Evolutionary conservation across 1,140 invertebrate genomes (phyloP).

Genomic region (Calephelis nemesis): DNA sequence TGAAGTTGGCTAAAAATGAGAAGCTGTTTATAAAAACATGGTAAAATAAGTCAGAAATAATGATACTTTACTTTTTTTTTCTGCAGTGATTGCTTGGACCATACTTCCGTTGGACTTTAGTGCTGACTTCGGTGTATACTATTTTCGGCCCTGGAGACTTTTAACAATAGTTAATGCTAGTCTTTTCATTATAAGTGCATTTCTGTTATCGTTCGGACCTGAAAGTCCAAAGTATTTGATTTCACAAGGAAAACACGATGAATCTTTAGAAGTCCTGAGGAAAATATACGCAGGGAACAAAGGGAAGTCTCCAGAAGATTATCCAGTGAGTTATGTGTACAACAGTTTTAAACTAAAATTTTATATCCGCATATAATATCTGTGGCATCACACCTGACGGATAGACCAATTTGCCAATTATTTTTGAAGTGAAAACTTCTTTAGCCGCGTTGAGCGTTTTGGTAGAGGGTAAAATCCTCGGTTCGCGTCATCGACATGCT

Average conservation of each 20-base stretch:
- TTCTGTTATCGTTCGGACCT: constrained; percentile 21
- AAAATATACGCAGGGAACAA: constrained; percentile 82
- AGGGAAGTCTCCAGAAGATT: constrained; percentile 53
- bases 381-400: no score
- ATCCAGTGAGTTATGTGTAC: constrained; percentile 36
- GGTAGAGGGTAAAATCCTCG: no score
- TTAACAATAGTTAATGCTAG: constrained; percentile 73
- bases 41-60: no score
- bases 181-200: constrained; percentile 66
- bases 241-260: constrained; percentile 54
- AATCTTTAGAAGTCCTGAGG: constrained; percentile 80
- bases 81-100: constrained; percentile 81
- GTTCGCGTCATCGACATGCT: no score
- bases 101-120: constrained; percentile 79
- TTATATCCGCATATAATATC: no score
- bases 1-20: no score
- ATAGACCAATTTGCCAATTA: no score
- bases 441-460: no score
- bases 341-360: no score
- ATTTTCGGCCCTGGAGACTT: constrained; percentile 82
- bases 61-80: not conserved
- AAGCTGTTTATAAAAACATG: no score
- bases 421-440: no score
- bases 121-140: constrained; percentile 56
- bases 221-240: no score